Conservation (phyloP, 2,797 vertebrate genomes). For the Loris lydekkerianus region DNA sequence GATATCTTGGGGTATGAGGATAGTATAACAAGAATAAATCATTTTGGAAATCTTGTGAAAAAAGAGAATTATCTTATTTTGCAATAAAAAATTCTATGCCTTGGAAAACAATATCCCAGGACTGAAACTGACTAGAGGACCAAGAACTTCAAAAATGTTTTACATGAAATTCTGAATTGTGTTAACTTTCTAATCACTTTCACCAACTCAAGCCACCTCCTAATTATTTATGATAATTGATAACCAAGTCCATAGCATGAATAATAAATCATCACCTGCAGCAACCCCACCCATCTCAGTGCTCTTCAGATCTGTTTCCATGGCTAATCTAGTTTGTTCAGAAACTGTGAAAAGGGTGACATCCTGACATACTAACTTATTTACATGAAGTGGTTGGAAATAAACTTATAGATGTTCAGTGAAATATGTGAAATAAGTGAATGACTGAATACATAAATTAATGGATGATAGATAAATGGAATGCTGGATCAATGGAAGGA, state of each 20-base stretch:
- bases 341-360: background rate
- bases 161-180: background rate
- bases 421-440: slow-evolving; percentile 38
- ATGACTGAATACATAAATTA: background rate
- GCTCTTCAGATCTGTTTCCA: background rate
- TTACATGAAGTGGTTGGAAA: background rate
- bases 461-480: background rate
- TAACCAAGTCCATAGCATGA: background rate
- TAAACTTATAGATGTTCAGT: background rate
- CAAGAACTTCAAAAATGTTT: background rate
- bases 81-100: background rate
- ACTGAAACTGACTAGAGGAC: background rate
- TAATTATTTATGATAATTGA: background rate
- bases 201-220: background rate
- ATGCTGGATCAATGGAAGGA: background rate
- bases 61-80: background rate
- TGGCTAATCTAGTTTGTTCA: background rate
- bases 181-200: background rate
- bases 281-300: background rate
- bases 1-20: background rate
- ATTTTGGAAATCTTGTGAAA: no score
- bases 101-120: background rate
- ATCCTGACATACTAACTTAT: background rate
- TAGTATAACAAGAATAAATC: background rate
- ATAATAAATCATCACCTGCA: background rate